These are phyloP conservation scores for Brachycybe producta DNA, from an alignment of 2,888 invertebrate genomes.

Conservation along the genomic window DNA sequence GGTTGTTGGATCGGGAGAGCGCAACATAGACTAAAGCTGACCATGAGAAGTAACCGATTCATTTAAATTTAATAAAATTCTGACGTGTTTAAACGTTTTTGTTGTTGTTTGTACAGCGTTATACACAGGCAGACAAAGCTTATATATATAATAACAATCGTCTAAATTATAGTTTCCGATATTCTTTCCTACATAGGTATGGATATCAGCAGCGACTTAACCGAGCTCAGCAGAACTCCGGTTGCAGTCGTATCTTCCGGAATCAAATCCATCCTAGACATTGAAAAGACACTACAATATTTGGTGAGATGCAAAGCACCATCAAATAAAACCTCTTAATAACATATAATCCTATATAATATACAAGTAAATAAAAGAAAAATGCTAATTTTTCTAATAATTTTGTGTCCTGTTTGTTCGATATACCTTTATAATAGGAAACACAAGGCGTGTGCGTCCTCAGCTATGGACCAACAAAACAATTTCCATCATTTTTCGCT, in stretches of 20 bases:
- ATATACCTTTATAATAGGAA: slow-evolving; percentile 49
- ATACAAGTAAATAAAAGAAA: not conserved
- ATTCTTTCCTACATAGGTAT: too few species aligned
- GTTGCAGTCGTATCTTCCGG: slow-evolving; percentile 91
- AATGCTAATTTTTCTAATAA: slow-evolving; percentile 16
- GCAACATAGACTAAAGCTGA: too few species aligned
- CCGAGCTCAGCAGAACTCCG: slow-evolving; percentile 71
- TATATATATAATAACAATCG: too few species aligned
- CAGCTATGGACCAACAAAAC: slow-evolving; percentile 49
- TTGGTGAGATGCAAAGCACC: slow-evolving; percentile 46
- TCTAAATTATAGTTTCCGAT: too few species aligned
- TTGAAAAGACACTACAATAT: slow-evolving; percentile 83
- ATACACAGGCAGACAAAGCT: too few species aligned
- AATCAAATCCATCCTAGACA: slow-evolving; percentile 92
- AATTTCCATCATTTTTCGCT: slow-evolving; percentile 92
- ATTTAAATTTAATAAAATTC: too few species aligned
- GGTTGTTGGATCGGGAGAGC: too few species aligned
- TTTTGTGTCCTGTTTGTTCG: not conserved
- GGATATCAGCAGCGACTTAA: slow-evolving; percentile 90
- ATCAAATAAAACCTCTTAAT: not conserved
- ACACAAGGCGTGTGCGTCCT: slow-evolving; percentile 88
- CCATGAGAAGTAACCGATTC: too few species aligned
- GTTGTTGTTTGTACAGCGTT: too few species aligned
- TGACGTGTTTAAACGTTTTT: too few species aligned
- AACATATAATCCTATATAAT: not conserved